A percentile compares a stretch with the other conserved stretches of the same genome.
Evolutionary conservation across 2,888 invertebrate species (phyloP).

Genomic region (Pinctada fucata): DNA sequence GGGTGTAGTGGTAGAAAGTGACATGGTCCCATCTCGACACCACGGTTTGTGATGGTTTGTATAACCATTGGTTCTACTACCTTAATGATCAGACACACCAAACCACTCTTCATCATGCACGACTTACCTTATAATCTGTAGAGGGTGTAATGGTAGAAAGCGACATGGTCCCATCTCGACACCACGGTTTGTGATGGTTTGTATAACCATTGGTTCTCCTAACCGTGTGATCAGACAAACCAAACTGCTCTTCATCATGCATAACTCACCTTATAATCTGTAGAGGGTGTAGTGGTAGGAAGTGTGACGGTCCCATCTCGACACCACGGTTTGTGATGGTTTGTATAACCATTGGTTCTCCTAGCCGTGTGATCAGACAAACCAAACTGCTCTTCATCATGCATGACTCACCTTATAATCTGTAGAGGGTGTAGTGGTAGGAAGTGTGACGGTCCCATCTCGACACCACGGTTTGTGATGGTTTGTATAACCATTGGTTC

Average conservation of each 20-base stretch:
- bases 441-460: slow-evolving; percentile 72
- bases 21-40: slow-evolving; percentile 71
- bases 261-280: slow-evolving; percentile 59
- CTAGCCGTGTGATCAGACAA: slow-evolving; percentile 71
- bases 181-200: slow-evolving; percentile 64
- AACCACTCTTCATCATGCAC: slow-evolving; percentile 60
- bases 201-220: slow-evolving; percentile 70
- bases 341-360: slow-evolving; percentile 69
- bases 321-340: slow-evolving; percentile 66
- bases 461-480: slow-evolving; percentile 63
- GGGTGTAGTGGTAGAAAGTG: slow-evolving; percentile 74
- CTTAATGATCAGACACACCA: slow-evolving; percentile 68
- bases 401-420: slow-evolving; percentile 65
- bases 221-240: slow-evolving; percentile 71
- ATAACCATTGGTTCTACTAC: slow-evolving; percentile 72
- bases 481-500: slow-evolving; percentile 70
- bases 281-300: slow-evolving; percentile 74
- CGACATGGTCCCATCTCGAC: slow-evolving; percentile 72
- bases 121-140: slow-evolving; percentile 62
- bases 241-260: slow-evolving; percentile 61
- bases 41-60: slow-evolving; percentile 63
- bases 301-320: slow-evolving; percentile 72
- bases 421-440: slow-evolving; percentile 74
- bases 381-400: slow-evolving; percentile 70
- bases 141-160: slow-evolving; percentile 74